Conservation (phyloP, 2,113 vertebrate species). For the Saimiri boliviensis region DNA sequence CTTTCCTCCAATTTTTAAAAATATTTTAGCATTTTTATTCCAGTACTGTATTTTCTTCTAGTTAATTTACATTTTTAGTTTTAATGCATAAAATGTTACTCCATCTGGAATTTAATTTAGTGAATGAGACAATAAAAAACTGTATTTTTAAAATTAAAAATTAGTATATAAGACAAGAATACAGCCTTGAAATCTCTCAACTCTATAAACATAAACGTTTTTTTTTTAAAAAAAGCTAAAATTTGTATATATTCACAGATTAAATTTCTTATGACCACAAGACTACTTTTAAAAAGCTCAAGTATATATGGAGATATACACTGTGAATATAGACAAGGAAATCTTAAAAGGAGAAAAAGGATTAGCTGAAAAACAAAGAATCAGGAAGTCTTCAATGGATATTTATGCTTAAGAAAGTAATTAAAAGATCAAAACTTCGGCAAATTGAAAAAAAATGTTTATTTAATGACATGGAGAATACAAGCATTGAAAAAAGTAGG, state of each 20-base stretch:
- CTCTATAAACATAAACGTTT: slow-evolving; percentile 1
- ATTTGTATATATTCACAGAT: background rate
- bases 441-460: background rate
- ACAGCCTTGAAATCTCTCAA: background rate
- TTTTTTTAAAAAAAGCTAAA: background rate
- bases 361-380: slow-evolving; percentile 22
- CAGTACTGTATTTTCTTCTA: background rate
- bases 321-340: background rate
- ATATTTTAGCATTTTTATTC: background rate
- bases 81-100: background rate
- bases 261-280: background rate
- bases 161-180: background rate
- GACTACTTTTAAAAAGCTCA: background rate
- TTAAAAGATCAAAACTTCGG: slow-evolving; percentile 24
- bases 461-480: background rate
- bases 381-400: background rate
- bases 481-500: background rate
- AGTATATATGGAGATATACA: background rate
- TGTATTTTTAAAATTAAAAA: slow-evolving; percentile 29
- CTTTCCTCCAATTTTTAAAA: background rate
- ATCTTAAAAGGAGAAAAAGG: background rate
- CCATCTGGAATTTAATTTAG: slow-evolving; percentile 19
- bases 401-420: background rate
- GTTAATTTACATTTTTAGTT: slow-evolving; percentile 20
- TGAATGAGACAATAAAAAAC: background rate